phyloP scores from a whole-genome alignment of 2,113 vertebrate species.

The Ranitomeya variabilis region DNA sequence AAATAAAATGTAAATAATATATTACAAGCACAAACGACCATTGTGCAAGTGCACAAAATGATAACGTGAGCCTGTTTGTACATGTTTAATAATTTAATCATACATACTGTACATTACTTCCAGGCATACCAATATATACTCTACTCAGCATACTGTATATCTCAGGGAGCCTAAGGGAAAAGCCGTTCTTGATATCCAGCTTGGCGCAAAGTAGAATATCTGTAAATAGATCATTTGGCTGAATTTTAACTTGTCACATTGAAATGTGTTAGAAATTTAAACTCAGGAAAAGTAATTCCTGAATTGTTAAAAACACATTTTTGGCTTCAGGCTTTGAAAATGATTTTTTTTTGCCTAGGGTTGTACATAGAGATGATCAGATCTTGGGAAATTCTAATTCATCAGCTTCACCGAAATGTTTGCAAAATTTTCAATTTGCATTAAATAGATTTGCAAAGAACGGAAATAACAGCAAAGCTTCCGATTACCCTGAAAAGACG shows the following conservation, averaged over 20 bases:
- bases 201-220: background rate
- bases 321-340: background rate
- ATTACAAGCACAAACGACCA: background rate
- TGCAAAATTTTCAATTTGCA: no score
- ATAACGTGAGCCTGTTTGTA: background rate
- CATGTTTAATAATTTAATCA: background rate
- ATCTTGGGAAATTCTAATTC: no score
- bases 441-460: no score
- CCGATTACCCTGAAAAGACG: no score
- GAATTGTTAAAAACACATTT: background rate
- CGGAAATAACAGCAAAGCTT: no score
- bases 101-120: background rate
- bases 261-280: background rate
- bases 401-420: no score
- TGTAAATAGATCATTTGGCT: conserved; percentile 3
- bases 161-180: background rate
- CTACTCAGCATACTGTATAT: background rate
- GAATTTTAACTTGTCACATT: conserved; percentile 11
- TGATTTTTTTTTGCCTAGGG: background rate
- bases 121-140: background rate
- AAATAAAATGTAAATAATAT: background rate
- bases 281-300: background rate
- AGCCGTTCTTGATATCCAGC: background rate
- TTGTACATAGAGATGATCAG: no score
- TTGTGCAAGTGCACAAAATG: background rate